Base-by-base conservation (phyloP, 2,797 vertebrate genomes). In the Avahi laniger region DNA sequence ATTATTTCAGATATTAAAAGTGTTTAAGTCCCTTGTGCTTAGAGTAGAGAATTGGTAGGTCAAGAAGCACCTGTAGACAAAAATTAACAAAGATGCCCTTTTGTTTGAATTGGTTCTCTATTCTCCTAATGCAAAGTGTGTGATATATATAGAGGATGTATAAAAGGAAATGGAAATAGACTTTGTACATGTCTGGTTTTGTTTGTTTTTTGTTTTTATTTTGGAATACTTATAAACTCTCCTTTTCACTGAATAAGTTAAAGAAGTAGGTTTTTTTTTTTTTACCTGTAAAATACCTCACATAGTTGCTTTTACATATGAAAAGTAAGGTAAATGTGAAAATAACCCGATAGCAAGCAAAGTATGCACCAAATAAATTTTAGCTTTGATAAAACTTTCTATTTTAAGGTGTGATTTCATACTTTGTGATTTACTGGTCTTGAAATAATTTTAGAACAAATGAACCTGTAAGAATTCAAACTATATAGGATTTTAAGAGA, bases 361-460 rank as follows among this genome's bases (percentile, higher is more conserved):
- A 91, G 67, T 81, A 50, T 82, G 67, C 72, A 92, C 63, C 93
- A 90, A 93, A 95, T 97, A 97, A 97, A 97, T 96, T 89, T 63
- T 92, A 96, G 93, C 84, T 92, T 95, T 94, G 84, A 59, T 94
- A 73, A 95, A 90, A 86, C 67, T 87, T 86, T 50, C 46, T 67
- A 90, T 87, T 83, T 81, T 93, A 94, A 94, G 38, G 96, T 96
- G 94, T 96, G 92, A 95, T 92, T 91, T 95, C 70, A 93, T 97
- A 86, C 65, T 93, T 97, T 69, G 48, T 93, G 73, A 90, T 86
- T 93, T 70, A 94, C 41, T 97, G 81, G 35, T 96, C 72, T 97
- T 89, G 76, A 73, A 81, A 72, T 89, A 90, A 85, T 88, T 95
- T 97, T 92, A 84, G 43, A 85, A 78, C 69, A 89, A 93, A 92